These are phyloP conservation scores for Gobius niger DNA, from an alignment of 2,113 vertebrate species.

Conservation along the genomic window DNA sequence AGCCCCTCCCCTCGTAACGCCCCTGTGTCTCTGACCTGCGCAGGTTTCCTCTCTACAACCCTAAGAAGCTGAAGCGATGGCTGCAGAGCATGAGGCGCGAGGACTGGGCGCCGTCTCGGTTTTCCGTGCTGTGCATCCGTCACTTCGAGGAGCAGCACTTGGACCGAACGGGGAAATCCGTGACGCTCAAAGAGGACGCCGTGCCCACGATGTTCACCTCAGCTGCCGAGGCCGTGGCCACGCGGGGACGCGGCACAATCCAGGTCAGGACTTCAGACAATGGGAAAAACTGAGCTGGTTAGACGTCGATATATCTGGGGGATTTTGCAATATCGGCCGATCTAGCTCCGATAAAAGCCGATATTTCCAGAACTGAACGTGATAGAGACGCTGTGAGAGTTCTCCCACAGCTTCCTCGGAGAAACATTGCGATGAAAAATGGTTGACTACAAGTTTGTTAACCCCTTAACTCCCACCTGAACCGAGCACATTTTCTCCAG, in stretches of 20 bases:
- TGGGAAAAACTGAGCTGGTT: not conserved
- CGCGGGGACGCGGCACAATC: conserved; percentile 16
- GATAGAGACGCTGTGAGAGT: too few species aligned
- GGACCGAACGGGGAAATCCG: conserved; percentile 51
- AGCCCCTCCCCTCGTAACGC: too few species aligned
- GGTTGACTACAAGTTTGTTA: too few species aligned
- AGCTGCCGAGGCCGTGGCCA: not conserved
- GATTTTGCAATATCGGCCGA: too few species aligned
- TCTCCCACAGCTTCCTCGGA: too few species aligned
- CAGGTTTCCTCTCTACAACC: conserved; percentile 68
- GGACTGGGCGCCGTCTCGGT: conserved; percentile 67
- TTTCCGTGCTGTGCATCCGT: conserved; percentile 62
- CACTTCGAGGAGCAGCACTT: conserved; percentile 67
- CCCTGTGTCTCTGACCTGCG: too few species aligned
- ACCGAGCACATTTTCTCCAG: too few species aligned
- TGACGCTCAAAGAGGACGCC: conserved; percentile 56
- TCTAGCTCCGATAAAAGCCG: too few species aligned
- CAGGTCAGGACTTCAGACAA: conserved; percentile 19
- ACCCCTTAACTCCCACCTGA: too few species aligned
- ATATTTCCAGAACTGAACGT: too few species aligned
- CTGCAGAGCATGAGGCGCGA: conserved; percentile 62
- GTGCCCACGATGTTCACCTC: conserved; percentile 65
- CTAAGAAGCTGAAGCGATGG: conserved; percentile 66
- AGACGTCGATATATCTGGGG: too few species aligned
- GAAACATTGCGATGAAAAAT: too few species aligned